These are phyloP conservation scores for Cyanocitta stelleri DNA, from an alignment of 2,113 vertebrate genomes.

Conservation along the genomic window DNA sequence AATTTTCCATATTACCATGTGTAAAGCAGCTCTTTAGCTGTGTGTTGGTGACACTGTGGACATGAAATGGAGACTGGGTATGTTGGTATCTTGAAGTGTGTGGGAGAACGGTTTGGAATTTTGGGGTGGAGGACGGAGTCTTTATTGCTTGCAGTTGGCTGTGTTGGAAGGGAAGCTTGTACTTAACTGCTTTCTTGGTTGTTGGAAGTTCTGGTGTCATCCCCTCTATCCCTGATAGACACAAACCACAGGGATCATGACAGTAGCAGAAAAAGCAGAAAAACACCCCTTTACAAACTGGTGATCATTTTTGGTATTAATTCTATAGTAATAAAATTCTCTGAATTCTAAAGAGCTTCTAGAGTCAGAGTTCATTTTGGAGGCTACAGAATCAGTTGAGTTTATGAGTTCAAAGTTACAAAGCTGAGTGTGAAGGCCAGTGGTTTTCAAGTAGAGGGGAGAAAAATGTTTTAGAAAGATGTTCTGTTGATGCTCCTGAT, in stretches of 20 bases:
- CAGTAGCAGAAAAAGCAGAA: background rate
- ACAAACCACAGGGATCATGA: background rate
- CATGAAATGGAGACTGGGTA: background rate
- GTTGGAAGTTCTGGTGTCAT: background rate
- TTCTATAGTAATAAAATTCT: background rate
- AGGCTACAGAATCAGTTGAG: background rate
- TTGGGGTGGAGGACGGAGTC: background rate
- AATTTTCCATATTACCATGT: fast-evolving
- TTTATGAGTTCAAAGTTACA: background rate
- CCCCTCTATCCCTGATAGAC: background rate
- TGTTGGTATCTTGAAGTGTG: background rate
- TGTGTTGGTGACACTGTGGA: background rate
- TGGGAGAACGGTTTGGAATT: background rate
- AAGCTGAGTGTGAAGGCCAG: background rate
- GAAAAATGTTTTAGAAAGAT: background rate
- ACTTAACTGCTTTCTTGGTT: background rate
- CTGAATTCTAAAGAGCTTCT: background rate
- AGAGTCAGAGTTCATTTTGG: background rate
- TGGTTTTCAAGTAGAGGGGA: background rate
- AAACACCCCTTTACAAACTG: background rate
- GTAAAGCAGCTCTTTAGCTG: background rate
- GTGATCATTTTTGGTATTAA: background rate
- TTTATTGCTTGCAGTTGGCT: background rate
- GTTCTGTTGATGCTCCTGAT: background rate
- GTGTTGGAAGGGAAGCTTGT: background rate